Conservation (phyloP, 2,797 vertebrate species). For the Syngnathus acus region DNA sequence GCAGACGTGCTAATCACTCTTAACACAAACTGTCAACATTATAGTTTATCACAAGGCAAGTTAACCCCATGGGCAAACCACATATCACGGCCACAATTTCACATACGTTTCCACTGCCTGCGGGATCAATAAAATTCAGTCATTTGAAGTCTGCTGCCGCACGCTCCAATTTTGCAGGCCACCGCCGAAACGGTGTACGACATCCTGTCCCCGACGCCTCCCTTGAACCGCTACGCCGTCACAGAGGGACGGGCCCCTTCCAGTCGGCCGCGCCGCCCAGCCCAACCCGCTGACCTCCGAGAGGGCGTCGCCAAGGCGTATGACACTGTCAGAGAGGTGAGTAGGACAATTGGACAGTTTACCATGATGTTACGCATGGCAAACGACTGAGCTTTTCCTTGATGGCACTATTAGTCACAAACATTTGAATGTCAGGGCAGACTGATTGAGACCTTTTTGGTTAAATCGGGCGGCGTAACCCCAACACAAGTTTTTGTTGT, state of each 20-base stretch:
- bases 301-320: conserved; percentile 91
- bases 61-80: neutral
- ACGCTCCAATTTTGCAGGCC: conserved; percentile 61
- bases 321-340: conserved; percentile 85
- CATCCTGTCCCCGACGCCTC: conserved; percentile 85
- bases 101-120: neutral
- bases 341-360: neutral
- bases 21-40: neutral
- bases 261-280: conserved; percentile 66
- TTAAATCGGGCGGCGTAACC: no score
- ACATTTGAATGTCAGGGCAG: no score
- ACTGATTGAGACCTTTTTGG: no score
- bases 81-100: neutral
- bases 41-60: neutral
- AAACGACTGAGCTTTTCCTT: no score
- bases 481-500: no score
- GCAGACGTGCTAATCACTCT: neutral
- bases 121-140: neutral
- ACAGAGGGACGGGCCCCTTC: conserved; percentile 72
- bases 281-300: conserved; percentile 84
- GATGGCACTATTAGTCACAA: no score
- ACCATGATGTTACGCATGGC: neutral
- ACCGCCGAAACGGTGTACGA: conserved; percentile 91
- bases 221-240: conserved; percentile 72
- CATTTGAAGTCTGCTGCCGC: neutral